Evolutionary conservation across 2,888 invertebrate species (phyloP), one percentile per base, ranked within the genome.

Genomic region (Phaonia tiefii): DNA sequence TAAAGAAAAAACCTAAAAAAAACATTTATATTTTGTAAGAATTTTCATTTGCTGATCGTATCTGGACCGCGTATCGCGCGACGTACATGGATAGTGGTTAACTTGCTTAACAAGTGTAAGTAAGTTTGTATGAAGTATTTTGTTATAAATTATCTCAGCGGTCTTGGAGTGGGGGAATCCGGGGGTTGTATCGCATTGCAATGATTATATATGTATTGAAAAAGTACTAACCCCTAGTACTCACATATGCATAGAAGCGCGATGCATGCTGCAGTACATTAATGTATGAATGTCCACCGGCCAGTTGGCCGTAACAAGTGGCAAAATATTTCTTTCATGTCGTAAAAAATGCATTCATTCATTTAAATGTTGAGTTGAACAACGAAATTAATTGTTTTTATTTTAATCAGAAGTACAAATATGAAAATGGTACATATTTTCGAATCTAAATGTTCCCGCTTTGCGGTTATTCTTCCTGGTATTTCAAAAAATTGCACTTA

Each of bases 251-350:
- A 31, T 31, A 31, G 3, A 8, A 31, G 31, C n/a, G n/a, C n/a
- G n/a, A n/a, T n/a, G n/a, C n/a, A n/a, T n/a, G n/a, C n/a, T n/a
- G n/a, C n/a, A n/a, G n/a, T 31, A 31, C 31, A 8, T 5, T 31
- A 31, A 5, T 3, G 44, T 2, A 44, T 49, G 49, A 1, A n/a
- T 22, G 51, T 20, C 51, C 17, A 11, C 51, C 51, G 20, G 39
- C 42, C 63, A 63, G 42, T 63, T 39, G 63, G 22, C 42, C 63
- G 63, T 63, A 63, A 63, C 63, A 63, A 63, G 63, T 63, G 39
- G 42, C 63, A 63, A 60, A 25, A 13, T 22, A 22, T 15, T 54
- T 22, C 15, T 17, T 49, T 8, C 22, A 20, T 49, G 7, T 37
- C 25, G 11, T 54, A 22, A 25, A 22, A 22, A 54, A 54, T 25